Conservation (phyloP, 2,113 vertebrate species). For the Calidris pugnax region DNA sequence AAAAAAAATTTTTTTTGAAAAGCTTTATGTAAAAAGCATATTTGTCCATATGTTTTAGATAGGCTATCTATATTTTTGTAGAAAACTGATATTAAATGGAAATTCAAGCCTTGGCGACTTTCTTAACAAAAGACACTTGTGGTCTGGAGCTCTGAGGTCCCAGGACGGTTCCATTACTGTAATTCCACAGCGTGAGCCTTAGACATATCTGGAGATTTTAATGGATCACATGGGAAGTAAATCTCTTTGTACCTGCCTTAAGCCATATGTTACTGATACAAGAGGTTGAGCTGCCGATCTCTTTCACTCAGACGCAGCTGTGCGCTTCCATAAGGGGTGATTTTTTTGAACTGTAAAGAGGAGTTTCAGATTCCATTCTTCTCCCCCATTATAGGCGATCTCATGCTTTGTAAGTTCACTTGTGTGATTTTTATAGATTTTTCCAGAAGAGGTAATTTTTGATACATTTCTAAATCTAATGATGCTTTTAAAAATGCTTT, state of each 20-base stretch:
- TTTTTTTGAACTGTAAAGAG: neutral
- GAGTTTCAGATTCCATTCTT: constrained; percentile 28
- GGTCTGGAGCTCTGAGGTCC: neutral
- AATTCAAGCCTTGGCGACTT: constrained; percentile 23
- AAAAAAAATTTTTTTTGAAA: neutral
- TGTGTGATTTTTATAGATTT: neutral
- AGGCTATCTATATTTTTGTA: constrained; percentile 19
- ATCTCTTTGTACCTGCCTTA: constrained; percentile 49
- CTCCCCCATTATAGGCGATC: neutral
- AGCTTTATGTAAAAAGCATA: neutral
- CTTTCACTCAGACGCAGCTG: constrained; percentile 23
- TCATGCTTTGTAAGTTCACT: neutral
- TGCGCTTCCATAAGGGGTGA: neutral
- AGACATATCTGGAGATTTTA: constrained; percentile 27
- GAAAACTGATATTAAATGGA: constrained; percentile 23
- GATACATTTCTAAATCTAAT: constrained; percentile 26
- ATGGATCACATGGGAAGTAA: constrained; percentile 32
- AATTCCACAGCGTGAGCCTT: constrained; percentile 28
- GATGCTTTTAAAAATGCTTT: constrained; percentile 30
- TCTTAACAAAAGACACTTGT: constrained; percentile 51
- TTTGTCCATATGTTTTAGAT: constrained; percentile 57
- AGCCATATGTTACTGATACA: constrained; percentile 41
- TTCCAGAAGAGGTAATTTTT: neutral
- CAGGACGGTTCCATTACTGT: constrained; percentile 29
- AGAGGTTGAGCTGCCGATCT: constrained; percentile 41